Percentiles rank a stretch among this genome's conserved stretches.
Evolutionary conservation across 2,888 invertebrate genomes (phyloP).

Genomic region (Trissolcus japonicus): DNA sequence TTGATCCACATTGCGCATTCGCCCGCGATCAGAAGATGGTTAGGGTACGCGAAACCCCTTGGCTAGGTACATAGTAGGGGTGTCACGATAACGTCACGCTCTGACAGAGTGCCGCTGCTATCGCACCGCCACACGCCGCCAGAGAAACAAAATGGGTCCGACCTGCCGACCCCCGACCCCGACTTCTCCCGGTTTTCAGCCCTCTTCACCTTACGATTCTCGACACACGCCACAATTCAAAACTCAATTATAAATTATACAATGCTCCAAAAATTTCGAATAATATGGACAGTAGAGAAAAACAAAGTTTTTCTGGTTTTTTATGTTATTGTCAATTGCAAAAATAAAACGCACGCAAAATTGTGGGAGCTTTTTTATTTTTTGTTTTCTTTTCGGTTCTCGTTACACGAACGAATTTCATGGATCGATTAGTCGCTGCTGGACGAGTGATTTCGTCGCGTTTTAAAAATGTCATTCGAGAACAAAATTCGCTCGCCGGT

Average conservation of each 20-base stretch:
- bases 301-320: too few species aligned
- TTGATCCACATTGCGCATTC: slow-evolving; percentile 71
- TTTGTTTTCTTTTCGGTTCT: too few species aligned
- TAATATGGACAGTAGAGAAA: not conserved
- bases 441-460: slow-evolving; percentile 38
- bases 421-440: slow-evolving; percentile 51
- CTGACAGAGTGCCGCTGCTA: slow-evolving; percentile 79
- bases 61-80: slow-evolving; percentile 69
- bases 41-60: slow-evolving; percentile 64
- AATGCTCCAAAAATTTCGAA: not conserved
- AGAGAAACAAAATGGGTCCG: slow-evolving; percentile 78
- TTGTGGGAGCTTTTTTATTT: too few species aligned
- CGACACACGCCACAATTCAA: slow-evolving; percentile 39
- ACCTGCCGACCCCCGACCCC: slow-evolving; percentile 65
- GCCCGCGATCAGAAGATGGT: slow-evolving; percentile 61
- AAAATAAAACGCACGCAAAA: too few species aligned
- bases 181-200: slow-evolving; percentile 48
- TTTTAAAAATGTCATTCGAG: slow-evolving; percentile 53
- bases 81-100: slow-evolving; percentile 78
- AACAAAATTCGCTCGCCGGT: slow-evolving; percentile 49
- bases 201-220: slow-evolving; percentile 51
- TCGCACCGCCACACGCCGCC: slow-evolving; percentile 78
- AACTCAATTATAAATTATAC: slow-evolving; percentile 2
- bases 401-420: slow-evolving; percentile 35
- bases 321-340: too few species aligned